Base-by-base conservation (phyloP, 2,797 vertebrate genomes). In the Poecilia velifera region DNA sequence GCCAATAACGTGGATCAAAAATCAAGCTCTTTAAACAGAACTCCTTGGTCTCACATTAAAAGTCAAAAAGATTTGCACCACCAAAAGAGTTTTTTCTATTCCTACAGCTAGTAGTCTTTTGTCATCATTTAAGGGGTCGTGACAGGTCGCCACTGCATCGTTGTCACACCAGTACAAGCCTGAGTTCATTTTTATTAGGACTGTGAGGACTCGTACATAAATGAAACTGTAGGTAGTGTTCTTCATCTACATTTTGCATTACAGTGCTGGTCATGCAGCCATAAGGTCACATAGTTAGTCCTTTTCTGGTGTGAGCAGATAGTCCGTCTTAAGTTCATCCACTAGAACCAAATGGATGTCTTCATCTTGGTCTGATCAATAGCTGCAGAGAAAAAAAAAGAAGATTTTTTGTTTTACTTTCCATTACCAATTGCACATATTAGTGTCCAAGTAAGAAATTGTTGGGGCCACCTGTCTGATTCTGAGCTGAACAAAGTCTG, bases 11-110 rank as follows among this genome's bases (percentile, higher is more conserved):
- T 95, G 95, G 94, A 96, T 94, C 95, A 92, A 90, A 95, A 95
- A 91, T 92, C 47, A 94, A 95, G 97, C 96, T 98, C 97, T 97
- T 99, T 97, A 97, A 99, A 98, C 98, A 99, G 97, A 98, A 97
- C 97, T 95, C 94, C 94, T 94, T 96, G 94, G 95, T 91, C 86
- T 87, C 94, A 96, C 80, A 94, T 91, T 93, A 96, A 96, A 95
- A 95, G 49, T 7, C 82, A 20, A 43, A 71, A 12, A 79, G 36
- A 76, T 85, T 83, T 84, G 78, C 88, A 81, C 85, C 7, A 87
- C 88, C 73, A 88, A 81, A 87, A 62, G 81, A 86, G 82, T 76
- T 88, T 41, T 80, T 90, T 81, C 78, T 72, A 57, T 81, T 81
- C 68, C 70, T 89, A 88, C 87, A 90, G 88, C 90, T 89, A 91